phyloP scores from a whole-genome alignment of 2,797 vertebrate genomes.

The Hydrocynus forskahlii region DNA sequence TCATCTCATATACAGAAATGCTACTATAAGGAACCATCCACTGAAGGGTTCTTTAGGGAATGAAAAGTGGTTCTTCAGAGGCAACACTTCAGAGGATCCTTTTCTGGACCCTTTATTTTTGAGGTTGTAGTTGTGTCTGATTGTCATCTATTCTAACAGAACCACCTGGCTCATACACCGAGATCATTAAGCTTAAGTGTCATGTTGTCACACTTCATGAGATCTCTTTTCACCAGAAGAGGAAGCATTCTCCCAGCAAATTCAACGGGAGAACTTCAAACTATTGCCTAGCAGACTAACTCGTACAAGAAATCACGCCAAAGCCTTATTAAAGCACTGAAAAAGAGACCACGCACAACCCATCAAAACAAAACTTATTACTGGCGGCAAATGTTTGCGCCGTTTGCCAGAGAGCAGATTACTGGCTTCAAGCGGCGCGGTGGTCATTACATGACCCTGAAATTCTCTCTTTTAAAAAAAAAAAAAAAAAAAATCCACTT shows the following conservation, averaged over 20 bases:
- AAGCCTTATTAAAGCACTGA: not conserved
- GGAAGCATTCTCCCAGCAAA: not conserved
- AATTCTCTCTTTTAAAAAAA: constrained; percentile 17
- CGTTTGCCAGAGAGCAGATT: constrained; percentile 26
- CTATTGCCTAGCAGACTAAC: not conserved
- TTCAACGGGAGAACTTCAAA: not conserved
- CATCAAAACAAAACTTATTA: constrained; percentile 12
- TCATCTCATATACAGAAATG: too few species aligned
- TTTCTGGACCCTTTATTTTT: too few species aligned
- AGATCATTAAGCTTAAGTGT: constrained; percentile 1
- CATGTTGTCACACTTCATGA: not conserved
- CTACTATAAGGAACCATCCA: too few species aligned
- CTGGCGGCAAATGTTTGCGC: constrained; percentile 19
- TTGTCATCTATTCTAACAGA: too few species aligned
- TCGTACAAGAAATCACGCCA: not conserved
- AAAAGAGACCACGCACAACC: not conserved
- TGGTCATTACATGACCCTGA: constrained; percentile 22
- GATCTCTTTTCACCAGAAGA: not conserved
- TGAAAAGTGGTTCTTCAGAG: too few species aligned
- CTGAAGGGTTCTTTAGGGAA: too few species aligned
- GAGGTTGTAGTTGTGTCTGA: too few species aligned
- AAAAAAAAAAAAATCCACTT: constrained; percentile 23
- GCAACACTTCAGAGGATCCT: too few species aligned
- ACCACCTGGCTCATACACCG: too few species aligned
- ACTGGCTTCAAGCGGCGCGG: constrained; percentile 32